Evolutionary conservation across 2,888 invertebrate genomes (phyloP).

Genomic region (Venusia cambrica): DNA sequence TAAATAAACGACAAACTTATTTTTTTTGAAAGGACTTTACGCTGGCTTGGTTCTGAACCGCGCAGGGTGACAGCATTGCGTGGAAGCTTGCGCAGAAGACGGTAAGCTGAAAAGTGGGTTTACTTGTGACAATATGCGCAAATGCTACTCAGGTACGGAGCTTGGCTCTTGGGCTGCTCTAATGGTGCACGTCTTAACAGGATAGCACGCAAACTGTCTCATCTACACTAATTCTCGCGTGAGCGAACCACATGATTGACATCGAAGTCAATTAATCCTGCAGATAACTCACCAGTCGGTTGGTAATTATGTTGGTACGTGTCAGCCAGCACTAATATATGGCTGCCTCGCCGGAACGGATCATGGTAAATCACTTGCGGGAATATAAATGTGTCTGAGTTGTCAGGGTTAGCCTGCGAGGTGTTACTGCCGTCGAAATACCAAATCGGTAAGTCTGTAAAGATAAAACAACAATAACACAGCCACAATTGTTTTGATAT

Average conservation of each 20-base stretch:
- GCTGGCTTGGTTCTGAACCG: too few species aligned
- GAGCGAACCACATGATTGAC: neutral
- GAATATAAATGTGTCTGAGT: slow-evolving; percentile 87
- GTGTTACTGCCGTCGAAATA: slow-evolving; percentile 89
- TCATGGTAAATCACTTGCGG: slow-evolving; percentile 90
- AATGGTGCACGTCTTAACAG: too few species aligned
- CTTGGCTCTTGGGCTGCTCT: too few species aligned
- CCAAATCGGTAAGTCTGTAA: slow-evolving; percentile 86
- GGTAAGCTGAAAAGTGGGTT: too few species aligned
- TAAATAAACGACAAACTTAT: too few species aligned
- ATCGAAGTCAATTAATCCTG: slow-evolving; percentile 7
- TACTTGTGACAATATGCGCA: too few species aligned
- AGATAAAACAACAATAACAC: slow-evolving; percentile 24
- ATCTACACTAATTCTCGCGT: neutral
- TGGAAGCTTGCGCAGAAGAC: too few species aligned
- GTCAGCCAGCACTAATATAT: slow-evolving; percentile 89
- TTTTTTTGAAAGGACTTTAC: too few species aligned
- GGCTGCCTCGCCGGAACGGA: slow-evolving; percentile 88
- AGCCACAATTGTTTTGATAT: slow-evolving; percentile 10
- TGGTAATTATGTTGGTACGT: slow-evolving; percentile 85
- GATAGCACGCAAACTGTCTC: neutral
- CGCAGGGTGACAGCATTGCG: too few species aligned
- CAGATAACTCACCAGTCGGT: slow-evolving; percentile 54
- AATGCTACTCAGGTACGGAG: too few species aligned
- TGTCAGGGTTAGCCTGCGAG: slow-evolving; percentile 82